Evolutionary conservation across 2,113 vertebrate species (phyloP).

Genomic region (Xenopus borealis): DNA sequence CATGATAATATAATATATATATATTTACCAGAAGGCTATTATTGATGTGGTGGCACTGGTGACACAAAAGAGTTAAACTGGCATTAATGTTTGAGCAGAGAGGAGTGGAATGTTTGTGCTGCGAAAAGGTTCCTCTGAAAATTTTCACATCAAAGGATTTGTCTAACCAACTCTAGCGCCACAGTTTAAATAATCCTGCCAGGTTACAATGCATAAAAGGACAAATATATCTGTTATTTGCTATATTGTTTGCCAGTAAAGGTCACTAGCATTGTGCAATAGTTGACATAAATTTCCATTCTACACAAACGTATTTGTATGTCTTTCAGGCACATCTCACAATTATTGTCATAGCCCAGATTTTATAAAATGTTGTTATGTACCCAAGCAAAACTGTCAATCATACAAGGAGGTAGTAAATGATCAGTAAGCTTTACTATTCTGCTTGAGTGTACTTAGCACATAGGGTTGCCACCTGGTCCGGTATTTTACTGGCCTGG

Average conservation of each 20-base stretch:
- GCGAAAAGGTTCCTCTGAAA: conserved; percentile 26
- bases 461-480: no score
- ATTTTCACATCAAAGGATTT: conserved; percentile 42
- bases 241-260: background rate
- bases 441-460: no score
- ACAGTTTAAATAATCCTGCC: background rate
- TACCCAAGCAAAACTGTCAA: no score
- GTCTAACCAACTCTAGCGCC: background rate
- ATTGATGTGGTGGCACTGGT: conserved; percentile 12
- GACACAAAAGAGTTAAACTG: conserved; percentile 22
- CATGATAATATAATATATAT: no score
- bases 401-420: no score
- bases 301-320: no score
- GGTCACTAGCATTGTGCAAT: background rate
- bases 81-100: conserved; percentile 29
- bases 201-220: background rate
- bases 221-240: background rate
- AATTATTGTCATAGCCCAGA: no score
- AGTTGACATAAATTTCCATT: background rate
- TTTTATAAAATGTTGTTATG: no score
- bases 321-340: no score
- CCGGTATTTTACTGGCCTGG: no score
- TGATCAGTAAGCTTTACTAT: no score
- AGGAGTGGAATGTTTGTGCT: conserved; percentile 42
- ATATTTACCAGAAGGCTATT: background rate